A percentile compares a stretch with the other conserved stretches of the same genome.
phyloP scores from a whole-genome alignment of 2,113 vertebrate species.

The Serinus canaria region DNA sequence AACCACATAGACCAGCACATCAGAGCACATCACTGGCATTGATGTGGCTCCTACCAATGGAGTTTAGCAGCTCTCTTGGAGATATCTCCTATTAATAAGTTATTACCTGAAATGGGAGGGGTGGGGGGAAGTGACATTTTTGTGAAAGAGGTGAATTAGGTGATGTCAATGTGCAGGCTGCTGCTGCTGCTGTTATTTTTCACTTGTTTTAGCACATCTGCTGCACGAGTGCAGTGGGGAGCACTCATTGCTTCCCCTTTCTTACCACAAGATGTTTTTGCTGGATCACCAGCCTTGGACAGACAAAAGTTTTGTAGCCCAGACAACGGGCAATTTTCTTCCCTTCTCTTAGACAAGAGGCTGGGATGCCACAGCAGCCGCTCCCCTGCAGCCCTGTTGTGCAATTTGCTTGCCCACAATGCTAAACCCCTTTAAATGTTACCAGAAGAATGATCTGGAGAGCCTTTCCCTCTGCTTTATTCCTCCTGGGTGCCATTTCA shows the following conservation, averaged over 20 bases:
- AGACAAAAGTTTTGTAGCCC: background rate
- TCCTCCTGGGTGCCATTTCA: background rate
- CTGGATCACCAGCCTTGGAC: background rate
- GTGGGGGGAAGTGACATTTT: background rate
- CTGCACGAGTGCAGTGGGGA: rapidly evolving
- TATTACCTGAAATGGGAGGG: background rate
- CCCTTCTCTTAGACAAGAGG: background rate
- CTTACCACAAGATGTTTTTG: background rate
- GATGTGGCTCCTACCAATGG: background rate
- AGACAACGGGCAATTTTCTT: background rate
- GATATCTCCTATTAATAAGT: background rate
- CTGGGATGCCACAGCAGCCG: background rate
- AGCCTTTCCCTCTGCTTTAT: background rate
- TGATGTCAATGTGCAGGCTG: background rate
- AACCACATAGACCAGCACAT: rapidly evolving
- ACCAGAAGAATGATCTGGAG: background rate
- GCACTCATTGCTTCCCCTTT: background rate
- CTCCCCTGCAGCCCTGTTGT: background rate
- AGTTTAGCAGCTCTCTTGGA: background rate
- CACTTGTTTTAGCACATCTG: background rate
- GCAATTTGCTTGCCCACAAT: background rate
- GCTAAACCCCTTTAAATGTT: background rate
- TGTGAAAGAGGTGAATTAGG: background rate
- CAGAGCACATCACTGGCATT: background rate
- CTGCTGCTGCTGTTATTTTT: background rate